Evolutionary conservation across 2,113 vertebrate species (phyloP).

Genomic region (Podiceps cristatus): DNA sequence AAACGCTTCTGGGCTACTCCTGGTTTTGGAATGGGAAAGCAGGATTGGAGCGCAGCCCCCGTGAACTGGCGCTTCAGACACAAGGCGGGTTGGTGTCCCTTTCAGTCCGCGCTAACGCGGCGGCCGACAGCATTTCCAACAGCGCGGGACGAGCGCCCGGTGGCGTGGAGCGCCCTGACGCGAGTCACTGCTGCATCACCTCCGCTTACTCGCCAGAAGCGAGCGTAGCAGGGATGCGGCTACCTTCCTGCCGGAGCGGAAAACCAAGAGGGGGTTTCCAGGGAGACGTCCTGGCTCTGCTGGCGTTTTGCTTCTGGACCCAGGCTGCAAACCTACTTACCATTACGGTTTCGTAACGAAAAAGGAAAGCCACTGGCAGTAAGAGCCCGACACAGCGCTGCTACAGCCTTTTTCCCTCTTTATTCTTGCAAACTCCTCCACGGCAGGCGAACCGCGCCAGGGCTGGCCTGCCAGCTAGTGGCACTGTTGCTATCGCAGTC

Average conservation of each 20-base stretch:
- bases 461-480: slow-evolving; percentile 10
- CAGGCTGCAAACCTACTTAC: neutral
- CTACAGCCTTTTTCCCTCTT: neutral
- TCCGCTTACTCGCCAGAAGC: neutral
- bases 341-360: rapidly evolving
- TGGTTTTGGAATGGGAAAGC: neutral
- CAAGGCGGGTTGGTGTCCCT: neutral
- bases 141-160: rapidly evolving
- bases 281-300: neutral
- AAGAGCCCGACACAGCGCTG: neutral
- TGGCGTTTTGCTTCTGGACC: neutral
- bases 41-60: neutral
- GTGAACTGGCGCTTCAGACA: rapidly evolving
- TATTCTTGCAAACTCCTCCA: neutral
- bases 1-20: neutral
- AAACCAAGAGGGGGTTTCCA: neutral
- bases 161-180: neutral
- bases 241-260: neutral
- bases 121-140: neutral
- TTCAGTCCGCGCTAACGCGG: neutral
- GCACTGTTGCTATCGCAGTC: neutral
- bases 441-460: neutral
- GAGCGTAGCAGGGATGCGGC: rapidly evolving
- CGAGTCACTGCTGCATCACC: neutral
- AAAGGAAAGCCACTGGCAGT: neutral